A percentile compares a stretch with the other conserved stretches of the same genome.
Conservation (phyloP, 2,797 vertebrate species). For the Acanthiza pusilla region DNA sequence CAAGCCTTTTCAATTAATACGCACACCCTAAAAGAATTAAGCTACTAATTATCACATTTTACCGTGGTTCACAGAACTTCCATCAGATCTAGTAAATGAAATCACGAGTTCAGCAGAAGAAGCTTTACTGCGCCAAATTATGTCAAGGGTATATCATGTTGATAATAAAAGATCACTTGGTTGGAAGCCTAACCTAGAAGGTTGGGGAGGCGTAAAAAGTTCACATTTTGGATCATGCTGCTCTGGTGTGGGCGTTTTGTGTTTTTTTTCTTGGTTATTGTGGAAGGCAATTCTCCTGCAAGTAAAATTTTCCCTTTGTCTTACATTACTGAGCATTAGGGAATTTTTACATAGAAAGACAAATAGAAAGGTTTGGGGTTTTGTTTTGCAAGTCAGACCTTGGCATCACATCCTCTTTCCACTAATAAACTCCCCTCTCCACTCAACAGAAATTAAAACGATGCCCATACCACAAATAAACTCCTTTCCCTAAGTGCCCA, state of each 20-base stretch:
- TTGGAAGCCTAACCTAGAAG: conserved; percentile 48
- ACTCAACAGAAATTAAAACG: not conserved
- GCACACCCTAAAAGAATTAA: conserved; percentile 72
- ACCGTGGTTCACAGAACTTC: conserved; percentile 71
- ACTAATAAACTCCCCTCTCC: conserved; percentile 15
- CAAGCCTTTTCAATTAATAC: conserved; percentile 75
- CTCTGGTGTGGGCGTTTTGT: conserved; percentile 39
- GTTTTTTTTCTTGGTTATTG: conserved; percentile 38
- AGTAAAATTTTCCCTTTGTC: conserved; percentile 55
- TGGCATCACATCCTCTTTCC: conserved; percentile 1
- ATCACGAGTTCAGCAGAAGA: conserved; percentile 67
- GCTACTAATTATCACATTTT: conserved; percentile 74
- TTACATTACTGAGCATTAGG: conserved; percentile 29
- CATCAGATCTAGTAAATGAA: conserved; percentile 69
- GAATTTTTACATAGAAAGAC: conserved; percentile 32
- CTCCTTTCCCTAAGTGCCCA: not conserved
- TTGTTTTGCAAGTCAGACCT: conserved; percentile 20
- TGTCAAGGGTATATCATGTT: conserved; percentile 48
- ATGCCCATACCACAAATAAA: conserved; percentile 31
- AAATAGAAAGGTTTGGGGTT: conserved; percentile 29
- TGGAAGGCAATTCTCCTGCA: conserved; percentile 53
- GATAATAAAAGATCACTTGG: conserved; percentile 50
- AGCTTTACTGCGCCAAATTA: conserved; percentile 58
- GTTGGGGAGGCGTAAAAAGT: conserved; percentile 57
- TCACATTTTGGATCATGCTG: conserved; percentile 53